Conservation (phyloP, 1,140 invertebrate species). For the Drosophila pseudoananassae region DNA sequence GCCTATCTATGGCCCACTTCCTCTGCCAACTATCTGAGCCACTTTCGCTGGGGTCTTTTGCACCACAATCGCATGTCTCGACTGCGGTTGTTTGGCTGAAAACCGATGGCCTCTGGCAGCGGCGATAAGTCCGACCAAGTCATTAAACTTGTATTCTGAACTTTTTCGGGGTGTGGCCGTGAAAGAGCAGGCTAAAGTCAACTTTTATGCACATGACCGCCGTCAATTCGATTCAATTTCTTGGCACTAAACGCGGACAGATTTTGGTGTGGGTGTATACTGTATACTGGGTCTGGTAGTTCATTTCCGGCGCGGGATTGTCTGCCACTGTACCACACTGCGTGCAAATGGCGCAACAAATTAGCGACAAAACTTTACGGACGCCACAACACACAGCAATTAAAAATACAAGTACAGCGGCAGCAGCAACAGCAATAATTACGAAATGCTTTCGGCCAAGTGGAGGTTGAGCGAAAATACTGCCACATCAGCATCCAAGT, state of each 20-base stretch:
- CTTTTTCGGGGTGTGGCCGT: conserved; percentile 35
- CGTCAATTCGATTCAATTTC: conserved; percentile 65
- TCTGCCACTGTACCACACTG: conserved; percentile 23
- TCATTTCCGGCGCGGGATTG: conserved; percentile 24
- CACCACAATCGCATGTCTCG: conserved; percentile 45
- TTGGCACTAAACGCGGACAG: conserved; percentile 50
- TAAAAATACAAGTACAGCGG: conserved; percentile 58
- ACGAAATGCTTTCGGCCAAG: conserved; percentile 50
- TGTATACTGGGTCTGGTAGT: conserved; percentile 8
- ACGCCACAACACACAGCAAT: conserved; percentile 58
- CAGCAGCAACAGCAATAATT: conserved; percentile 42
- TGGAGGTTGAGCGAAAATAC: conserved; percentile 34
- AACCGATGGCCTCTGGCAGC: conserved; percentile 4
- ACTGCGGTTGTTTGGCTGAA: conserved; percentile 16
- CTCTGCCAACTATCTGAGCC: conserved; percentile 10
- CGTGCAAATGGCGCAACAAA: conserved; percentile 68
- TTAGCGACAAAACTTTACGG: conserved; percentile 73
- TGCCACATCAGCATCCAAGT: conserved; percentile 39
- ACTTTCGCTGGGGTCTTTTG: conserved; percentile 36
- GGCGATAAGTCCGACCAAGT: conserved; percentile 60
- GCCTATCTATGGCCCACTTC: too few relatives aligned
- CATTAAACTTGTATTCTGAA: conserved; percentile 72
- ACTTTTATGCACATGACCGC: conserved; percentile 55
- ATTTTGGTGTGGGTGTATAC: conserved; percentile 20
- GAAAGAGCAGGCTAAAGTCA: conserved; percentile 49